Conservation (phyloP, 2,888 invertebrate species). For the Hypolimnas misippus region DNA sequence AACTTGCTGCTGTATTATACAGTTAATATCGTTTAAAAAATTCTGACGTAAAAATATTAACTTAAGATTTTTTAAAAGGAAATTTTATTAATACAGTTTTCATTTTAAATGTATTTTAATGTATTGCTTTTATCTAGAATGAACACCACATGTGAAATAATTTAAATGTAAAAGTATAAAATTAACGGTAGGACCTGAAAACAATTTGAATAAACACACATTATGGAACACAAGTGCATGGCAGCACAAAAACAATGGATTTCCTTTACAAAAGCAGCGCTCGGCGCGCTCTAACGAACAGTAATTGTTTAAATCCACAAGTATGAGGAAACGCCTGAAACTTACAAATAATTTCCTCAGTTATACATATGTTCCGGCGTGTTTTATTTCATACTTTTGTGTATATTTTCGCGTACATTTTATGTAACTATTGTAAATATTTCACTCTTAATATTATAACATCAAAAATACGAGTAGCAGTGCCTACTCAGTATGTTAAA, state of each 20-base stretch:
- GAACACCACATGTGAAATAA: neutral
- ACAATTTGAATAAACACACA: constrained; percentile 14
- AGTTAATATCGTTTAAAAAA: neutral
- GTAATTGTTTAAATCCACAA: constrained; percentile 75
- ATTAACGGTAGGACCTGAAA: constrained; percentile 6
- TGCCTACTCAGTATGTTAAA: no score
- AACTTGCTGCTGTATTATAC: constrained; percentile 12
- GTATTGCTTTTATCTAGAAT: neutral
- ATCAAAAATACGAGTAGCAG: no score
- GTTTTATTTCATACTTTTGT: constrained; percentile 16
- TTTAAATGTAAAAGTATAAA: constrained; percentile 5
- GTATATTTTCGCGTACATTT: neutral
- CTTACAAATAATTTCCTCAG: constrained; percentile 40
- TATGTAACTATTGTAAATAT: neutral
- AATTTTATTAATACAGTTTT: no score
- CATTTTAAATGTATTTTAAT: neutral
- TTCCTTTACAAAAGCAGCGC: constrained; percentile 67
- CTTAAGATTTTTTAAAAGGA: neutral
- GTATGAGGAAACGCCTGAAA: constrained; percentile 48
- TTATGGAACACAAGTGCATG: constrained; percentile 16
- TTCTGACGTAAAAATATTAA: neutral
- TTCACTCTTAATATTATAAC: neutral
- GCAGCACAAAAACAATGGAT: constrained; percentile 65
- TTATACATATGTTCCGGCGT: constrained; percentile 31
- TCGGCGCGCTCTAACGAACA: constrained; percentile 69